A percentile compares a stretch with the other conserved stretches of the same genome.
phyloP scores from a whole-genome alignment of 1,140 invertebrate genomes.

The Panonychus citri region DNA sequence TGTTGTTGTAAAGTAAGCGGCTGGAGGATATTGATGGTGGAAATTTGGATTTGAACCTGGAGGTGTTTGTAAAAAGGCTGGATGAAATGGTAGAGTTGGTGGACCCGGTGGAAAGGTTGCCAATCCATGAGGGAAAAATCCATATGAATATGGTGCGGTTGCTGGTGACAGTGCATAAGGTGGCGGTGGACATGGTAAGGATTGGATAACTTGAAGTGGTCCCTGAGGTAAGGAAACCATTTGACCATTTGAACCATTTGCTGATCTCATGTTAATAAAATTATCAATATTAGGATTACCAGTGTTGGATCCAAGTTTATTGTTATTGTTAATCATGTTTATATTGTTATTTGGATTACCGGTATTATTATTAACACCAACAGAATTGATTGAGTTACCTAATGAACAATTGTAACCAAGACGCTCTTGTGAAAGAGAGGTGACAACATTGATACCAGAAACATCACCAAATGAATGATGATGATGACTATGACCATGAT shows the following conservation, averaged over 20 bases:
- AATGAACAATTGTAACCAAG: neutral
- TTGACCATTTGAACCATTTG: slow-evolving; percentile 8
- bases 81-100: slow-evolving; percentile 12
- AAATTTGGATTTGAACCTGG: neutral
- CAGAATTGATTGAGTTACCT: neutral
- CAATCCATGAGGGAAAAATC: neutral
- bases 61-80: slow-evolving; percentile 2
- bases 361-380: neutral
- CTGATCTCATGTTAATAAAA: neutral
- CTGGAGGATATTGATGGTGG: slow-evolving; percentile 1
- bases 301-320: too few relatives aligned
- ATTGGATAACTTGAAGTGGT: slow-evolving; percentile 12
- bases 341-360: too few relatives aligned
- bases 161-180: slow-evolving; percentile 4
- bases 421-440: neutral
- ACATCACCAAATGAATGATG: too few relatives aligned
- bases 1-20: neutral
- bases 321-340: too few relatives aligned
- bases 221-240: slow-evolving; percentile 7
- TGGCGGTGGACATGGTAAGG: slow-evolving; percentile 9
- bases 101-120: slow-evolving; percentile 9
- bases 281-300: neutral
- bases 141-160: neutral
- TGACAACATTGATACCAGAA: neutral
- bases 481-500: neutral